Evolutionary conservation across 1,140 invertebrate species (phyloP).

Genomic region (Drosophila serrata): DNA sequence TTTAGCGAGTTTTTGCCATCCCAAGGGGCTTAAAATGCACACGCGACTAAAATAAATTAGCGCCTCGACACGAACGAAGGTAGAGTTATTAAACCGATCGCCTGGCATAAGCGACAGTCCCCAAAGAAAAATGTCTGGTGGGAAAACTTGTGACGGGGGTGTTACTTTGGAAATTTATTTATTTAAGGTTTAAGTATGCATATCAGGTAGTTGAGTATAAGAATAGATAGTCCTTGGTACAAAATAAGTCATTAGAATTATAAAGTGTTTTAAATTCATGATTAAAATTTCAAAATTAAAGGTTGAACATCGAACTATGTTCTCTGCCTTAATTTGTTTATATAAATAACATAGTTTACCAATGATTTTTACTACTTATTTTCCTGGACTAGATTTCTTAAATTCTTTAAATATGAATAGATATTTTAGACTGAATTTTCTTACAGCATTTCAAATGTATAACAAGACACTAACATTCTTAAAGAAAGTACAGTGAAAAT

Average conservation of each 20-base stretch:
- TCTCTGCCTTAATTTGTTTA: not conserved
- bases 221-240: not conserved
- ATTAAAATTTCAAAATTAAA: not conserved
- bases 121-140: constrained; percentile 7
- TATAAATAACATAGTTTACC: not conserved
- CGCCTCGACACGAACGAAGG: constrained; percentile 18
- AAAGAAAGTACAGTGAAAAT: not conserved
- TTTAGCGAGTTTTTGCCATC: constrained; percentile 23
- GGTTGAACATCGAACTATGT: too few species aligned
- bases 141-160: constrained; percentile 12
- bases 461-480: not conserved
- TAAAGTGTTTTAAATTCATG: not conserved
- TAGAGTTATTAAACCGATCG: constrained; percentile 56
- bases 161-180: constrained; percentile 20
- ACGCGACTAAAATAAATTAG: constrained; percentile 66
- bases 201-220: not conserved
- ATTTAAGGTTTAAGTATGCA: not conserved
- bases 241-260: not conserved
- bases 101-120: constrained; percentile 43
- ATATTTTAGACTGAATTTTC: not conserved
- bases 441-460: not conserved
- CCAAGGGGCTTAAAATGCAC: constrained; percentile 27
- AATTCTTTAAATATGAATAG: too few species aligned
- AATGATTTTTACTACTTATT: not conserved
- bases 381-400: too few species aligned